Evolutionary conservation across 2,888 invertebrate genomes (phyloP), one percentile per base, ranked within the genome.

Genomic region (Andrena dorsata): DNA sequence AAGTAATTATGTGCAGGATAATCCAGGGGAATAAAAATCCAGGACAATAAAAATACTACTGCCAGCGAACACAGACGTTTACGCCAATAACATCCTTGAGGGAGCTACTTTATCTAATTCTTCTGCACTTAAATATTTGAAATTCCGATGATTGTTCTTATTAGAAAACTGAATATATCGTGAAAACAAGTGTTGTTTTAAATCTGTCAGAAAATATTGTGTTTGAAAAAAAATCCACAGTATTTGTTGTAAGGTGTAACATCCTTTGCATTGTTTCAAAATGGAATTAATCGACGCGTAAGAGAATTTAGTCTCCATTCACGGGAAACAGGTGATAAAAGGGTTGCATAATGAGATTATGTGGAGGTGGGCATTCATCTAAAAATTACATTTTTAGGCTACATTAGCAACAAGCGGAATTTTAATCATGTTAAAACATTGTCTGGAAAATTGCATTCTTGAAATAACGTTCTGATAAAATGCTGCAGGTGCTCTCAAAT

Each of bases 401-500:
- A n/a, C n/a, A 41, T 56, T 16, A 26, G 35, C 4, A 35, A 16
- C 56, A 26, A 23, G 35, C 6, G 2, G 26, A 26, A 58, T 8
- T 53, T 69, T 58, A 28, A 69, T 56, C 26, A 28, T 10, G 35
- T 56, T 69, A n/a, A 69, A 56, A 56, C 41, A n/a, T 56, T 69
- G 16, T 35, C 35, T 35, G 32, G 32, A 41, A 58, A 58, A 53
- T 58, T 56, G 26, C 56, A 32, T 35, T 58, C 23, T 13, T 56
- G 56, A 56, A 56, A 56, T 56, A 56, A 8, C 56, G 56, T 56
- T 41, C 35, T 13, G 10, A 41, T 2, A 35, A 16, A 35, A 56
- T 10, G 56, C 16, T 20, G 2, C 35, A 26, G 35, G 26, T 56
- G 10, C 3, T 56, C 32, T 5, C 23, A 68, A 26, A 68, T n/a